Conservation (phyloP, 2,113 vertebrate genomes). For the Leptobrachium ailaonicum region DNA sequence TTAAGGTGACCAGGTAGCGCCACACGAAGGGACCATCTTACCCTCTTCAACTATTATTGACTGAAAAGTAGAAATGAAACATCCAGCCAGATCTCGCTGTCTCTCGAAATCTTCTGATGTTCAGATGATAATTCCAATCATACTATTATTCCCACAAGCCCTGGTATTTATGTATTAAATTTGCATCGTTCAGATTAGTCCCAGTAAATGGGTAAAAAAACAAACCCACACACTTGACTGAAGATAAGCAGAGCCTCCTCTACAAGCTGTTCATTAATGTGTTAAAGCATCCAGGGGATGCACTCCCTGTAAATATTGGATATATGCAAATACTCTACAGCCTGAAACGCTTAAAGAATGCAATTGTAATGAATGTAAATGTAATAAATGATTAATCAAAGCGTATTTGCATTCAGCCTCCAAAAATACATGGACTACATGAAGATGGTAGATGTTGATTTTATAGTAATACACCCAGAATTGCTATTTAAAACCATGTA, state of each 20-base stretch:
- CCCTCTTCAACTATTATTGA: no score
- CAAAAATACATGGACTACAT: no score
- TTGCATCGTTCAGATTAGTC: neutral
- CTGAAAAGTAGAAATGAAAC: neutral
- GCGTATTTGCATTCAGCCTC: no score
- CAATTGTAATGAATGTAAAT: neutral
- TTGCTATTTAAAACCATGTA: no score
- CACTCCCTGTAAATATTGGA: conserved; percentile 26
- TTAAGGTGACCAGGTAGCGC: no score
- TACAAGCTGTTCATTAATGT: conserved; percentile 37
- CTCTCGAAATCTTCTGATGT: neutral
- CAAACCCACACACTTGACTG: neutral
- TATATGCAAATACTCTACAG: conserved; percentile 22
- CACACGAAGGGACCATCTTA: no score
- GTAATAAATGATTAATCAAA: no score
- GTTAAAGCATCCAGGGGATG: conserved; percentile 22
- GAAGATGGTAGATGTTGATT: no score
- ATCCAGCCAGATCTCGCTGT: neutral
- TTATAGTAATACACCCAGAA: no score
- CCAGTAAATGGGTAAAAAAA: neutral
- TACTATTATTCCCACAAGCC: neutral
- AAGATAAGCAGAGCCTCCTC: neutral
- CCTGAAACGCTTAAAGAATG: neutral
- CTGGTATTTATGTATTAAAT: neutral
- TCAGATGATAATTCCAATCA: neutral